These are phyloP conservation scores for Rutpela maculata DNA, from an alignment of 2,888 invertebrate genomes.

Conservation along the genomic window DNA sequence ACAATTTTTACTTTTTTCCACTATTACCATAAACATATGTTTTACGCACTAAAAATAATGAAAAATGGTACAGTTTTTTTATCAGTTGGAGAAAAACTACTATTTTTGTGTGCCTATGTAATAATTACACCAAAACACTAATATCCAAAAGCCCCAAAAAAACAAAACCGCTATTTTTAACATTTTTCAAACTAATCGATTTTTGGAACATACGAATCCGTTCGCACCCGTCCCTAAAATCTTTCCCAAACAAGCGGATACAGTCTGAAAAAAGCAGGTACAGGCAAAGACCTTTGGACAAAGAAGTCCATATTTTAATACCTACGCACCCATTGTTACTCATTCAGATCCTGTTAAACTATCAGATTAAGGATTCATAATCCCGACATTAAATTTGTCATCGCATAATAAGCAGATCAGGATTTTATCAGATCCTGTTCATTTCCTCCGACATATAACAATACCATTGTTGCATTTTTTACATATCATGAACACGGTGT, in stretches of 20 bases:
- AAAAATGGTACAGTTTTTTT: too few relatives aligned
- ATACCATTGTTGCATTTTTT: neutral
- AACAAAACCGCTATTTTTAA: too few relatives aligned
- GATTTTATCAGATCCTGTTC: slow-evolving; percentile 19
- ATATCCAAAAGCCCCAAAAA: too few relatives aligned
- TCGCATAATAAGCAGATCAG: slow-evolving; percentile 18
- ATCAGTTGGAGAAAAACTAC: too few relatives aligned
- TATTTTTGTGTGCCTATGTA: too few relatives aligned
- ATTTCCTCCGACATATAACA: neutral
- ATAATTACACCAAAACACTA: too few relatives aligned
- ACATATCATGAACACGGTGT: neutral
- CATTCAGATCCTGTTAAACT: slow-evolving; percentile 26
- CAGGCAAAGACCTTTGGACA: neutral
- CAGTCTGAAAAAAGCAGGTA: neutral
- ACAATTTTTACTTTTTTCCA: too few relatives aligned
- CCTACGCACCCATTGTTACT: slow-evolving; percentile 17
- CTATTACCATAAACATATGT: too few relatives aligned
- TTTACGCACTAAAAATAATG: too few relatives aligned
- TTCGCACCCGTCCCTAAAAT: neutral
- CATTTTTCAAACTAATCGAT: neutral
- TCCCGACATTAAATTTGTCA: slow-evolving; percentile 22
- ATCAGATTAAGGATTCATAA: slow-evolving; percentile 26
- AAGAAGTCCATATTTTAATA: slow-evolving; percentile 1
- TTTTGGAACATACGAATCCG: neutral
- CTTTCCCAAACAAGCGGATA: neutral